These are phyloP conservation scores for Malurus leucopterus DNA, from an alignment of 2,797 vertebrate species.

Conservation along the genomic window DNA sequence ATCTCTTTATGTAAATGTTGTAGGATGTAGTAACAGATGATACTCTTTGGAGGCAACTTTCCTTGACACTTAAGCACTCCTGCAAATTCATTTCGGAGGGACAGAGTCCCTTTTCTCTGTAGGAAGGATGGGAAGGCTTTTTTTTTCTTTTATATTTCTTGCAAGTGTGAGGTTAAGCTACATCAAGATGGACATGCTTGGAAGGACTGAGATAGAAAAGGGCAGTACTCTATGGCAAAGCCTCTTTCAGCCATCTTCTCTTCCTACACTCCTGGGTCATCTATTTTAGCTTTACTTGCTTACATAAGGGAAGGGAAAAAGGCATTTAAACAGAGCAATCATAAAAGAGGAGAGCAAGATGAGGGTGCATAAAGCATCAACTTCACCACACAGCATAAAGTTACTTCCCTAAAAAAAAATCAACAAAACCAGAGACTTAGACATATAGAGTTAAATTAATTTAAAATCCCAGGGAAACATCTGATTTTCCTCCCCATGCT, in stretches of 20 bases:
- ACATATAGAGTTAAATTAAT: background rate
- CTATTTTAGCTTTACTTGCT: background rate
- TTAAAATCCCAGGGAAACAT: background rate
- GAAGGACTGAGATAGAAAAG: background rate
- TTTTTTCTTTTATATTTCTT: background rate
- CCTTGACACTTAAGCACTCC: background rate
- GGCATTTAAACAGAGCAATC: background rate
- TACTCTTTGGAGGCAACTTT: background rate
- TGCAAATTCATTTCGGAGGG: background rate
- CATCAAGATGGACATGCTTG: background rate
- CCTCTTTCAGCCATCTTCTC: background rate
- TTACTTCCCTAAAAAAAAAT: background rate
- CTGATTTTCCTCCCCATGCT: background rate
- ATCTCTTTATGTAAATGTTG: background rate
- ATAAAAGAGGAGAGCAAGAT: background rate
- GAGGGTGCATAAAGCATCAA: background rate
- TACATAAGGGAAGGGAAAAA: background rate
- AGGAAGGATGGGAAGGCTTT: background rate
- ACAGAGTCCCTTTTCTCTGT: background rate
- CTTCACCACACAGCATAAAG: background rate
- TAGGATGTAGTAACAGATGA: background rate
- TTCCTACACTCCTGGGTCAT: background rate
- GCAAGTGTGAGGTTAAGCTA: background rate
- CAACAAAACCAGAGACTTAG: background rate
- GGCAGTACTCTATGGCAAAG: background rate